A percentile compares a stretch with the other conserved stretches of the same genome.
These are phyloP conservation scores for Drosophila emarginata DNA, from an alignment of 2,888 invertebrate genomes.

Conservation along the genomic window DNA sequence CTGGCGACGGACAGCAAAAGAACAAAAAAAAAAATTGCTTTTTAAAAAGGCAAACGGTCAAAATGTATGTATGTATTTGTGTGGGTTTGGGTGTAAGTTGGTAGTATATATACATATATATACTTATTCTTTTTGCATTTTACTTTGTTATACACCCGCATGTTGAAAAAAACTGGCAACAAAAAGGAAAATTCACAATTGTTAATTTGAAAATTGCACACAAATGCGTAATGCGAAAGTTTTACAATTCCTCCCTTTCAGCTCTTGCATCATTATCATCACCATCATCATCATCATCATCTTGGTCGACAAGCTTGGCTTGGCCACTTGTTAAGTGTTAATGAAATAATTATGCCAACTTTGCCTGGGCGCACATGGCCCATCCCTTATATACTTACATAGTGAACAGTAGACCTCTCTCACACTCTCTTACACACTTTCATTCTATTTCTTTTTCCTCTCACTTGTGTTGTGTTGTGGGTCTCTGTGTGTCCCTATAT, in stretches of 20 bases:
- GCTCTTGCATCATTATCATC: conserved; percentile 12
- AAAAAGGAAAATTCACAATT: conserved; percentile 74
- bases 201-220: conserved; percentile 79
- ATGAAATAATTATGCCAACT: conserved; percentile 79
- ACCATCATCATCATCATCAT: conserved; percentile 18
- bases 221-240: conserved; percentile 79
- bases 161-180: conserved; percentile 35
- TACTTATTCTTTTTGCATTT: conserved; percentile 43
- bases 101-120: conserved; percentile 33
- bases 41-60: conserved; percentile 76
- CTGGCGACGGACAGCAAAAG: conserved; percentile 33
- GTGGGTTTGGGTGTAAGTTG: not conserved
- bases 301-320: conserved; percentile 30
- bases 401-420: conserved; percentile 1
- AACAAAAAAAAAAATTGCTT: conserved; percentile 50
- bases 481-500: not conserved
- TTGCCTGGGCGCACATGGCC: conserved; percentile 67
- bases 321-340: conserved; percentile 77
- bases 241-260: conserved; percentile 51
- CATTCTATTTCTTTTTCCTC: no score
- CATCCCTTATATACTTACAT: conserved; percentile 25
- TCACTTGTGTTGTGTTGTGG: not conserved
- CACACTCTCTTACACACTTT: not conserved
- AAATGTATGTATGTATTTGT: conserved; percentile 40
- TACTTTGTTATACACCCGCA: conserved; percentile 44